Conservation (phyloP, 2,888 invertebrate species). For the Malthinus seriepunctatus region DNA sequence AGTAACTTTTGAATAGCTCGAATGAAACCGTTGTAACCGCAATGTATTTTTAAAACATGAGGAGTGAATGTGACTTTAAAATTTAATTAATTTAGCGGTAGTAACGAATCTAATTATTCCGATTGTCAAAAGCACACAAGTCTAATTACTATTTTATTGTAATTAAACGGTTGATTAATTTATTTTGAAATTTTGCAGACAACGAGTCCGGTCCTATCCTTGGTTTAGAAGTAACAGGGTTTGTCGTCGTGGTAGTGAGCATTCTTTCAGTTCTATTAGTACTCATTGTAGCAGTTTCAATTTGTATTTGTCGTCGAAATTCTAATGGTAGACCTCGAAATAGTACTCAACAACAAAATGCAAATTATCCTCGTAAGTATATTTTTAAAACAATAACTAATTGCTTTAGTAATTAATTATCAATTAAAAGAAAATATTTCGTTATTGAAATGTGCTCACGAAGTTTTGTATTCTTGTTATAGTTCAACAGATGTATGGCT, state of each 20-base stretch:
- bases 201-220: slow-evolving; percentile 66
- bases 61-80: no score
- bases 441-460: slow-evolving; percentile 6
- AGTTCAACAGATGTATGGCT: slow-evolving; percentile 78
- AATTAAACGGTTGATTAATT: neutral
- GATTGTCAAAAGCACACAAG: neutral
- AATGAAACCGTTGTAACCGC: no score
- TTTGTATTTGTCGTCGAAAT: slow-evolving; percentile 77
- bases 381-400: neutral
- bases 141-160: neutral
- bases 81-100: no score
- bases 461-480: slow-evolving; percentile 35
- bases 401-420: neutral
- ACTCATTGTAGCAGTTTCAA: slow-evolving; percentile 69
- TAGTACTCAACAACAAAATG: slow-evolving; percentile 57
- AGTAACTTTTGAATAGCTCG: no score
- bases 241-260: slow-evolving; percentile 73
- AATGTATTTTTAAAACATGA: no score
- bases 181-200: slow-evolving; percentile 50
- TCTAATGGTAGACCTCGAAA: slow-evolving; percentile 54
- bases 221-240: slow-evolving; percentile 77
- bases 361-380: slow-evolving; percentile 56
- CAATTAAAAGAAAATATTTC: neutral
- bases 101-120: no score
- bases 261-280: slow-evolving; percentile 70